phyloP scores from a whole-genome alignment of 2,113 vertebrate species.

The Nicator chloris region DNA sequence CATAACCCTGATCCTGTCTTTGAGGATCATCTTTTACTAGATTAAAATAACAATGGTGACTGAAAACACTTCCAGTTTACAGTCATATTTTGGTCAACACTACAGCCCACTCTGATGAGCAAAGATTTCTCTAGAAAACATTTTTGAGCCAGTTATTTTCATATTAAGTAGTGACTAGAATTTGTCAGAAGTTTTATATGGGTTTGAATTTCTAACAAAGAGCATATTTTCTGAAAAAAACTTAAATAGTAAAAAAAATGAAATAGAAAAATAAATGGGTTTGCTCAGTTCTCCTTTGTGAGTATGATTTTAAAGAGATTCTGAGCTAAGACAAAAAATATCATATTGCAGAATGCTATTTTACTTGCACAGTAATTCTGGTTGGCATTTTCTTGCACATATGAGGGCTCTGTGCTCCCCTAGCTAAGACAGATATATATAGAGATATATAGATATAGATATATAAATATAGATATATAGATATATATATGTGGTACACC shows the following conservation, averaged over 20 bases:
- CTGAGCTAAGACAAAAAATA: background rate
- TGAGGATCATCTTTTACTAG: background rate
- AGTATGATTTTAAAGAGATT: background rate
- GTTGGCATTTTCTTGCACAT: background rate
- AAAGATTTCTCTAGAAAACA: background rate
- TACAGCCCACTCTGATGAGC: background rate
- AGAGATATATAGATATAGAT: background rate
- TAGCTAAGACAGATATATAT: background rate
- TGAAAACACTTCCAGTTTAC: background rate
- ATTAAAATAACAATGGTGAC: background rate
- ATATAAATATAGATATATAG: too few species aligned
- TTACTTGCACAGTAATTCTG: background rate
- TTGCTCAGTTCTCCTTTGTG: background rate
- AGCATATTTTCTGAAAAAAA: background rate
- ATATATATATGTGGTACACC: background rate
- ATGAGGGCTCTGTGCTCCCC: background rate
- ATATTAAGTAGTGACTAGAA: background rate
- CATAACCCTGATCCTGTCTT: background rate
- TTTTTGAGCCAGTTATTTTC: background rate
- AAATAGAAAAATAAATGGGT: background rate
- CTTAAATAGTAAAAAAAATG: background rate
- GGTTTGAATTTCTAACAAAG: background rate
- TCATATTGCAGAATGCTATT: background rate
- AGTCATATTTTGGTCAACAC: background rate
- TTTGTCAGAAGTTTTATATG: background rate